Percentiles rank a stretch among this genome's conserved stretches.
Evolutionary conservation across 1,140 invertebrate species (phyloP).

Genomic region (Leptinotarsa texana): DNA sequence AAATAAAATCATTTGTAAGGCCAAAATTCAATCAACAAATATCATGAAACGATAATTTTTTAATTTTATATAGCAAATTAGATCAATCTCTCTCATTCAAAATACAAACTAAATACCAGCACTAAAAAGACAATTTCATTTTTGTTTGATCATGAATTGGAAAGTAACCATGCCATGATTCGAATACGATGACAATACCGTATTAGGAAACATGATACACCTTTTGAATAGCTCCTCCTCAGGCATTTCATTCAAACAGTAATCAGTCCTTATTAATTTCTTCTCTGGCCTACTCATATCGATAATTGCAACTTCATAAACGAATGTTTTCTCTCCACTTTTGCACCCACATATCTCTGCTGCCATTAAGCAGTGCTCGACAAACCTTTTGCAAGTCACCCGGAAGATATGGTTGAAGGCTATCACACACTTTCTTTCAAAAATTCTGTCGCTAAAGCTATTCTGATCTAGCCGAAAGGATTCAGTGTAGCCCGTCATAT

Average conservation of each 20-base stretch:
- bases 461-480: slow-evolving; percentile 39
- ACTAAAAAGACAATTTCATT: neutral
- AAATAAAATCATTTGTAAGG: too few relatives aligned
- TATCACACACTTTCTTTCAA: slow-evolving; percentile 36
- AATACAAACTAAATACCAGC: too few relatives aligned
- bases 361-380: slow-evolving; percentile 45
- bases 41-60: too few relatives aligned
- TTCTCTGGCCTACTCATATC: slow-evolving; percentile 43
- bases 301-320: slow-evolving; percentile 44
- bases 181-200: slow-evolving; percentile 42
- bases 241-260: slow-evolving; percentile 44
- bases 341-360: slow-evolving; percentile 43
- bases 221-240: slow-evolving; percentile 45
- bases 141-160: slow-evolving; percentile 40
- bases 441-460: slow-evolving; percentile 24
- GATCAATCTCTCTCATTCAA: too few relatives aligned
- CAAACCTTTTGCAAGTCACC: slow-evolving; percentile 40
- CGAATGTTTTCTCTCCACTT: slow-evolving; percentile 39
- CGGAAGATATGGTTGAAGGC: slow-evolving; percentile 40
- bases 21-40: too few relatives aligned
- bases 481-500: slow-evolving; percentile 35
- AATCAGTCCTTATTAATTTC: slow-evolving; percentile 42
- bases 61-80: too few relatives aligned
- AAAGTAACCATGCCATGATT: slow-evolving; percentile 42
- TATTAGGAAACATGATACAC: slow-evolving; percentile 45